A percentile compares a stretch with the other conserved stretches of the same genome.
These are phyloP conservation scores for Shinisaurus crocodilurus DNA, from an alignment of 2,113 vertebrate genomes.

Conservation along the genomic window DNA sequence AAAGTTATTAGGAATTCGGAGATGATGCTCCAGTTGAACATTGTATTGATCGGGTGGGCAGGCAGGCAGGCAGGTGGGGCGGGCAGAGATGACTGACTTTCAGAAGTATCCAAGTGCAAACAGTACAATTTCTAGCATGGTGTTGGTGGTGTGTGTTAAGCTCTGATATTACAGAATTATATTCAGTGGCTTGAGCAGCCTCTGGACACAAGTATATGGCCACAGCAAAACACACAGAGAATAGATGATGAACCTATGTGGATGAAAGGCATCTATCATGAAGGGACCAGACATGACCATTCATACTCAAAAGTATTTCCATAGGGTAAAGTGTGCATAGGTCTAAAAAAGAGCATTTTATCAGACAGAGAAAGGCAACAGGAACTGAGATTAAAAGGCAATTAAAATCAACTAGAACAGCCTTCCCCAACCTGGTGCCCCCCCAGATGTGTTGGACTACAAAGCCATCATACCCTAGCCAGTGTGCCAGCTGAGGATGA, in stretches of 20 bases:
- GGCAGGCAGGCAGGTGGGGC: no score
- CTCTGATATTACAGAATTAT: not conserved
- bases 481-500: no score
- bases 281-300: not conserved
- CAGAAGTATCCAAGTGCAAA: not conserved
- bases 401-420: not conserved
- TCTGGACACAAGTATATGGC: not conserved
- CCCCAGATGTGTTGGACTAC: no score
- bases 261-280: no score
- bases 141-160: not conserved
- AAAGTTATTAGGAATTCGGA: constrained; percentile 25
- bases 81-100: not conserved
- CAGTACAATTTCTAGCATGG: not conserved
- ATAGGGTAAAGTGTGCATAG: not conserved
- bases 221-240: not conserved
- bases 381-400: not conserved
- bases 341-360: not conserved
- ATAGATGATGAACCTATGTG: not conserved
- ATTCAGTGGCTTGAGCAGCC: not conserved
- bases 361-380: not conserved
- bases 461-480: no score
- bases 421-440: no score
- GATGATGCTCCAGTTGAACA: not conserved
- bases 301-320: not conserved
- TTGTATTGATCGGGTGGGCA: not conserved